Evolutionary conservation across 2,797 vertebrate genomes (phyloP).

Genomic region (Mareca penelope): DNA sequence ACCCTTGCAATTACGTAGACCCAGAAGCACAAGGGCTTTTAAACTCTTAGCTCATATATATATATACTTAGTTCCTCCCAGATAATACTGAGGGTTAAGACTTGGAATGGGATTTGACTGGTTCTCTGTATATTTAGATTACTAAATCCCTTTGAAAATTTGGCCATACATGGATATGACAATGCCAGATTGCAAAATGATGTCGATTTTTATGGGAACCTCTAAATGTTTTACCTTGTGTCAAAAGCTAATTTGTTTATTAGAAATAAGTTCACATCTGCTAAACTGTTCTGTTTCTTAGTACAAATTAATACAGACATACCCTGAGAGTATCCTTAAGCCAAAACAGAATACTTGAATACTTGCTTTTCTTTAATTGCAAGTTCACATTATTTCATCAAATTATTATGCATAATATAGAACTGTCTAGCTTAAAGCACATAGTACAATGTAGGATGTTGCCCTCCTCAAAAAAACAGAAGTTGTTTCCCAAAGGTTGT

Average conservation of each 20-base stretch:
- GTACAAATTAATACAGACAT: not conserved
- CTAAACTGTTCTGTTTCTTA: not conserved
- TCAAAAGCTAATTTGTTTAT: not conserved
- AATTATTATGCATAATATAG: not conserved
- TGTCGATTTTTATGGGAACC: not conserved
- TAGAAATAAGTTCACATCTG: not conserved
- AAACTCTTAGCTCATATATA: not conserved
- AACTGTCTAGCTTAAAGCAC: not conserved
- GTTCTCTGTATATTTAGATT: not conserved
- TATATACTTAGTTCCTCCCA: not conserved
- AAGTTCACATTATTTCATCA: not conserved
- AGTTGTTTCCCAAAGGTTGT: not conserved
- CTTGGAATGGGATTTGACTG: not conserved
- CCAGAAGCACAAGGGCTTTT: not conserved
- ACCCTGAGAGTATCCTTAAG: not conserved
- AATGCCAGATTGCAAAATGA: not conserved
- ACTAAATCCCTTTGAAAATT: not conserved
- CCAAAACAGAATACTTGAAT: not conserved
- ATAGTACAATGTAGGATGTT: not conserved
- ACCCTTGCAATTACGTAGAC: not conserved
- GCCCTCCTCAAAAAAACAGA: not conserved
- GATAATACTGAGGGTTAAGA: not conserved
- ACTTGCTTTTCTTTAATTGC: not conserved
- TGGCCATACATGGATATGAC: accelerated
- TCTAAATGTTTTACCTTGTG: not conserved